phyloP scores from a whole-genome alignment of 2,797 vertebrate species.

The Mionectes olivaceus region DNA sequence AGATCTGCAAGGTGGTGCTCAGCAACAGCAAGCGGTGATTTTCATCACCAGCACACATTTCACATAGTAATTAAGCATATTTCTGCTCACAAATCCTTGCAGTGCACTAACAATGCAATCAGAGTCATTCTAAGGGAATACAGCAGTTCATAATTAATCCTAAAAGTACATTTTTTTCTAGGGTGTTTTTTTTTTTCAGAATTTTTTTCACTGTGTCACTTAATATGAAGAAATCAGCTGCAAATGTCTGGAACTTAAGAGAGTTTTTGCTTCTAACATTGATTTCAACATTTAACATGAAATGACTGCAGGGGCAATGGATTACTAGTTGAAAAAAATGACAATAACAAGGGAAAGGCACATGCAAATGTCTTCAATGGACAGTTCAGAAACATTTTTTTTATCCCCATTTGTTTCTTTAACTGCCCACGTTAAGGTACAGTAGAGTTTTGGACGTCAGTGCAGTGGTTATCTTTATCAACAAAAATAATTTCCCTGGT shows the following conservation, averaged over 20 bases:
- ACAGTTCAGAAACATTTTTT: slow-evolving; percentile 58
- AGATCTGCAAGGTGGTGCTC: slow-evolving; percentile 28
- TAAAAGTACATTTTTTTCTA: neutral
- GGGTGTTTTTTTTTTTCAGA: neutral
- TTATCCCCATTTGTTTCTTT: slow-evolving; percentile 64
- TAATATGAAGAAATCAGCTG: slow-evolving; percentile 23
- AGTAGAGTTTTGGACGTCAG: slow-evolving; percentile 57
- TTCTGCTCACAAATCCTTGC: slow-evolving; percentile 20
- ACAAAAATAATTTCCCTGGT: slow-evolving; percentile 49
- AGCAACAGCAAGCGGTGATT: neutral
- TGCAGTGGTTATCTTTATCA: neutral
- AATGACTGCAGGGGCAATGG: slow-evolving; percentile 8
- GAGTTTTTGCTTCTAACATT: slow-evolving; percentile 15
- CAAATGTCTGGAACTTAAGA: slow-evolving; percentile 17
- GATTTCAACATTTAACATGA: slow-evolving; percentile 55
- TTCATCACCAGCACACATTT: slow-evolving; percentile 25
- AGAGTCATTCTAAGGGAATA: slow-evolving; percentile 3
- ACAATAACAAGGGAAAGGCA: slow-evolving; percentile 62
- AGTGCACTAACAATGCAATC: slow-evolving; percentile 13
- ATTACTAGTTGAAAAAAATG: slow-evolving; percentile 31
- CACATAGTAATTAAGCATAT: slow-evolving; percentile 18
- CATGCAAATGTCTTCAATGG: slow-evolving; percentile 61
- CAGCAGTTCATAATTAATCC: slow-evolving; percentile 20
- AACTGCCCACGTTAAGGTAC: slow-evolving; percentile 43
- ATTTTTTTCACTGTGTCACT: neutral